Base-by-base conservation (phyloP, 1,140 invertebrate species). In the Geopemphigus sp. region DNA sequence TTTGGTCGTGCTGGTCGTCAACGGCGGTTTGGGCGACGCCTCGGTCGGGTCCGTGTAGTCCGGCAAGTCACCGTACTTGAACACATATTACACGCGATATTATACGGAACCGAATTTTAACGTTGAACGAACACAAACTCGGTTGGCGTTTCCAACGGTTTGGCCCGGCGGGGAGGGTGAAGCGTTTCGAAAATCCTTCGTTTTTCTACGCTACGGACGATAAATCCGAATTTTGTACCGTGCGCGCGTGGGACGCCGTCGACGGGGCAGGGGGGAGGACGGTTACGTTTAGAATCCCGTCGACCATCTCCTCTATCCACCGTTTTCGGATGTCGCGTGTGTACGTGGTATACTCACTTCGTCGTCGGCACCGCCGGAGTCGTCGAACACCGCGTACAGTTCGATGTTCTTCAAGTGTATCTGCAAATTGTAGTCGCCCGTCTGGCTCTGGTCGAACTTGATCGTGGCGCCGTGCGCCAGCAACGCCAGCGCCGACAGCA, bases 371-470 rank as follows among this genome's bases (percentile, higher is more conserved):
- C 85, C 29, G 24, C 24, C 24, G 88, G 88, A 87, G 76, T 89
- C 88, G 76, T 88, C 85, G 24, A 90, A 82, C 53, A 93, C 83
- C 47, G 92, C 92, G 81, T 93, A 87, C 82, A 94, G 89, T 83
- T 91, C 88, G 73, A 94, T 86, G 85, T 93, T 91, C 85, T 93
- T 93, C 70, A 93, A 85, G 84, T 92, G 90, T 63, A 94, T 86
- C 83, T 92, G 92, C 59, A 94, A 90, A 85, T 94, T 94, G 82
- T 92, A 87, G 81, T 92, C 89, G 5, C 92, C 92, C 1, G 88
- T 89, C 85, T 94, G 92, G 50, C 90, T 89, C 84, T 93, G 91
- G 85, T 94, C 91, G 84, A 90, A 92, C 26, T 83, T 83, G 6
- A 82, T 63, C 29, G 84, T 81, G 15, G 73, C 80, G 8, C 80